Percentiles rank a stretch among this genome's conserved stretches.
Evolutionary conservation across 1,140 invertebrate species (phyloP).

Genomic region (Papilio helenus): DNA sequence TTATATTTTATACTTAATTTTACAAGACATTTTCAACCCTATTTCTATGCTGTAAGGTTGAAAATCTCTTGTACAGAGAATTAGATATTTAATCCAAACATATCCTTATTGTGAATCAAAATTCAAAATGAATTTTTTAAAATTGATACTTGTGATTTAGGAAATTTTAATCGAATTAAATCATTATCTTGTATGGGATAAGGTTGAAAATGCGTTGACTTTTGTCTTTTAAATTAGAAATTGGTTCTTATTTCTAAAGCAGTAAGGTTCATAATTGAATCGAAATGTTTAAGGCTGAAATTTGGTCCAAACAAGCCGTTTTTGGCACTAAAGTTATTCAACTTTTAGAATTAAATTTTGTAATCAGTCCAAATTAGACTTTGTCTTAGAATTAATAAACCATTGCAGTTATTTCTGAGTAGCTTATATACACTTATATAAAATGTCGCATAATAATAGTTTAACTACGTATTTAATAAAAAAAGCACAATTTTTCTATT

Average conservation of each 20-base stretch:
- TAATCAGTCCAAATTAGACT: neutral
- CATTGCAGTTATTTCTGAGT: neutral
- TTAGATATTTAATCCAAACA: too few relatives aligned
- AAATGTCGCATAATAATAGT: neutral
- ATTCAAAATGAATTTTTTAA: too few relatives aligned
- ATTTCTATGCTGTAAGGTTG: too few relatives aligned
- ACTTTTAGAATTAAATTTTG: neutral
- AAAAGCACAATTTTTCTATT: constrained; percentile 2
- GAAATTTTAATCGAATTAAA: too few relatives aligned
- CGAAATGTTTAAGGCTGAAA: neutral
- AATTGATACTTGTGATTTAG: too few relatives aligned
- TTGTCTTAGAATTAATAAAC: neutral
- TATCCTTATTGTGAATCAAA: too few relatives aligned
- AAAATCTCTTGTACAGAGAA: too few relatives aligned
- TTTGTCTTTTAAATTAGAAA: neutral
- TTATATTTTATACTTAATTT: too few relatives aligned
- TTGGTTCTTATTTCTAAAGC: neutral
- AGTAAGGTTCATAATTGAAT: neutral
- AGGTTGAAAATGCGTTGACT: neutral
- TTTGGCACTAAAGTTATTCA: neutral
- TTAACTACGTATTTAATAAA: neutral
- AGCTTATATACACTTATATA: neutral
- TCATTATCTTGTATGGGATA: neutral
- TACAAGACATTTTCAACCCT: too few relatives aligned
- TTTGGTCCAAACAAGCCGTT: neutral